Conservation (phyloP, 2,113 vertebrate genomes). For the Carettochelys insculpta region DNA sequence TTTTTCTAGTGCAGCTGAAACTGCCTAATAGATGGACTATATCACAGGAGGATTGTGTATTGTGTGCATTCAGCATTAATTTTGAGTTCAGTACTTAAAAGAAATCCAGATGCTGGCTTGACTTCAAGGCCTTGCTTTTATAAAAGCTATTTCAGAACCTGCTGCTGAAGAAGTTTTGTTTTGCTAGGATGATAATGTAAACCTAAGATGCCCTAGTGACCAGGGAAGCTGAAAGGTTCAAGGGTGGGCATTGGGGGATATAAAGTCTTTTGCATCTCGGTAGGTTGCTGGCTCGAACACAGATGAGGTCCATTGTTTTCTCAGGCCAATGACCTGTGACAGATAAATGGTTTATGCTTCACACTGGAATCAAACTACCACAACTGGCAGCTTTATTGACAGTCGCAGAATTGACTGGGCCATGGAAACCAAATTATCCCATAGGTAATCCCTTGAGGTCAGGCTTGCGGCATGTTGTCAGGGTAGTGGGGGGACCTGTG, state of each 20-base stretch:
- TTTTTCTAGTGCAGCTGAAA: constrained; percentile 2
- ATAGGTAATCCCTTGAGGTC: not conserved
- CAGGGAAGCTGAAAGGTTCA: not conserved
- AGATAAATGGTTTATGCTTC: constrained; percentile 46
- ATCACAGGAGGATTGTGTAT: not conserved
- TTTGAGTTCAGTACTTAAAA: constrained; percentile 1
- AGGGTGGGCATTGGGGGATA: not conserved
- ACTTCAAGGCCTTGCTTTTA: not conserved
- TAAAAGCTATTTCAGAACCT: not conserved
- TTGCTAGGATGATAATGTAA: not conserved
- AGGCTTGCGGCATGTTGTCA: not conserved
- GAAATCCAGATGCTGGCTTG: not conserved
- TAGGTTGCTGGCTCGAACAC: constrained; percentile 33
- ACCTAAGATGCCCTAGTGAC: constrained; percentile 21
- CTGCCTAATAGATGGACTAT: not conserved
- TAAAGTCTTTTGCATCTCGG: constrained; percentile 10
- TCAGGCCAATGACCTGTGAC: constrained; percentile 15
- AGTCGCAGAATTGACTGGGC: not conserved
- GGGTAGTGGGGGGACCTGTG: not conserved
- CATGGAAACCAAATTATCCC: not conserved
- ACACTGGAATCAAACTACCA: not conserved
- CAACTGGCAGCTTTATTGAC: not conserved
- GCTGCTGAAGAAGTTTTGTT: constrained; percentile 10
- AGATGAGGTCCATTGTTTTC: not conserved
- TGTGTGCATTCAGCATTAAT: not conserved